phyloP scores from a whole-genome alignment of 2,113 vertebrate genomes.

The Syrmaticus mikado region DNA sequence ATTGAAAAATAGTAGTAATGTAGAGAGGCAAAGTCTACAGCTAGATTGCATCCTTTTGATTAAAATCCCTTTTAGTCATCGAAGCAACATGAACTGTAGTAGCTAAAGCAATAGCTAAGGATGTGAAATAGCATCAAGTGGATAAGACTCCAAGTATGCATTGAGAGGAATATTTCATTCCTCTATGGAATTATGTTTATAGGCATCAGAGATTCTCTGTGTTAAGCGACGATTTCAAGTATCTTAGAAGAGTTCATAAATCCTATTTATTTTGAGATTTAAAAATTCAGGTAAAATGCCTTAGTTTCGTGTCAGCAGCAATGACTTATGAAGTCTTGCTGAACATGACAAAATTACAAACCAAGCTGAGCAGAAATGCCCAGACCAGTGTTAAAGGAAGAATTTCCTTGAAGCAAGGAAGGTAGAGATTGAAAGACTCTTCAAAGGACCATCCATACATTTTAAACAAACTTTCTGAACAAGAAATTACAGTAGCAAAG shows the following conservation, averaged over 20 bases:
- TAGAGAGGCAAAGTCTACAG: not conserved
- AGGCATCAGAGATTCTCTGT: not conserved
- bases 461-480: not conserved
- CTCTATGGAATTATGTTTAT: not conserved
- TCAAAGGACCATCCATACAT: not conserved
- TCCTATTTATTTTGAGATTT: not conserved
- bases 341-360: not conserved
- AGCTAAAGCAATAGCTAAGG: not conserved
- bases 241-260: not conserved
- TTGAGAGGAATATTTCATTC: not conserved
- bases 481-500: not conserved
- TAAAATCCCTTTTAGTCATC: not conserved
- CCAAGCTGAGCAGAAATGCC: not conserved
- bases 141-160: not conserved
- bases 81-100: not conserved
- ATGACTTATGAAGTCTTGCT: not conserved
- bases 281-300: not conserved
- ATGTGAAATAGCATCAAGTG: not conserved
- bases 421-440: not conserved
- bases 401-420: not conserved
- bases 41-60: not conserved
- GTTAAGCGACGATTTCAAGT: not conserved
- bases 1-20: not conserved
- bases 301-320: not conserved
- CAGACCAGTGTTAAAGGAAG: not conserved